These are phyloP conservation scores for Enteromius thamalakanensis DNA, from an alignment of 2,797 vertebrate genomes.

Conservation along the genomic window DNA sequence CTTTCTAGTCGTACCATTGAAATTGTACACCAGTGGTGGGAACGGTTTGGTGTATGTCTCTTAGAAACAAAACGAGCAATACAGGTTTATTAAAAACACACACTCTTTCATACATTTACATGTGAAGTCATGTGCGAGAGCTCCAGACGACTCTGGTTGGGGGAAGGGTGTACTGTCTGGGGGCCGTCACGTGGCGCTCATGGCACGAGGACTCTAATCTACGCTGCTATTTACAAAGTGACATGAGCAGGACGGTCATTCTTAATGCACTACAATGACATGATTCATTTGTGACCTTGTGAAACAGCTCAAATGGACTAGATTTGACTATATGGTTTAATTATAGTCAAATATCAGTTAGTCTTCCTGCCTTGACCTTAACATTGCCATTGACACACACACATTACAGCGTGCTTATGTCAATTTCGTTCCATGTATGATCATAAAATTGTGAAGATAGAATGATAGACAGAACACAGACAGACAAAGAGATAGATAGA, in stretches of 20 bases:
- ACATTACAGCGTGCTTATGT: not conserved
- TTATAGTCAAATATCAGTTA: conserved; percentile 3
- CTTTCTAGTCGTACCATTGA: conserved; percentile 34
- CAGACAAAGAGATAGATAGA: not conserved
- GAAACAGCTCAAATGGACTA: conserved; percentile 17
- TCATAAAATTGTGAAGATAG: not conserved
- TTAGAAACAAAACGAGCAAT: conserved; percentile 44
- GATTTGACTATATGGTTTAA: conserved; percentile 31
- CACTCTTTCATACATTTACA: conserved; percentile 26
- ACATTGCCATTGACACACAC: not conserved
- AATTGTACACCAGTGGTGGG: conserved; percentile 21
- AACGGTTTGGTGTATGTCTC: conserved; percentile 38
- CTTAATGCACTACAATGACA: conserved; percentile 1
- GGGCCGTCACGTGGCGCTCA: conserved; percentile 49
- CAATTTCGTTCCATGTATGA: not conserved
- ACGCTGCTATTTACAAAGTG: conserved; percentile 56
- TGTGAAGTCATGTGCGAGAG: conserved; percentile 53
- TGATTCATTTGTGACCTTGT: conserved; percentile 40
- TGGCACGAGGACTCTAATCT: conserved; percentile 55
- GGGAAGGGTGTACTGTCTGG: conserved; percentile 39
- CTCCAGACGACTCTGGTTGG: conserved; percentile 49
- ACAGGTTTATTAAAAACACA: conserved; percentile 43
- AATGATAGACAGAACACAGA: not conserved
- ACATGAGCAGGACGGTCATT: conserved; percentile 42
- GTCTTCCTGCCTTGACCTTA: conserved; percentile 21